Evolutionary conservation across 1,140 invertebrate genomes (phyloP), one percentile per base, ranked within the genome.

Genomic region (Chironomus tepperi): DNA sequence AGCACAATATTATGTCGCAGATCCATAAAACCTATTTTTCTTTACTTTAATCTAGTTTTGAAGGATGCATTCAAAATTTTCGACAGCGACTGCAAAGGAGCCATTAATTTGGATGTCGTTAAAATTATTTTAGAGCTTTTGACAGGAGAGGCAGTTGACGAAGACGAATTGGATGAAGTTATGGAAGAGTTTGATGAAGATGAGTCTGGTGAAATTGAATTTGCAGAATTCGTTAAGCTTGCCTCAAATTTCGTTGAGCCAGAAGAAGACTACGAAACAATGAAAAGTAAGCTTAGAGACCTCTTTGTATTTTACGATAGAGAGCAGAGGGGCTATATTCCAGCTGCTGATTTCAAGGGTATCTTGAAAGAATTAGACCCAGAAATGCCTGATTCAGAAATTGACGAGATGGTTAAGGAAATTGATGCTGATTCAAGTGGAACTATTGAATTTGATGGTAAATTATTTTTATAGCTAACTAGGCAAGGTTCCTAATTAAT

Each of bases 131-230:
- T 70, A 7, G 65, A 70, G 12, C 18, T 70, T 3, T 18, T 70
- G 3, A 70, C 65, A 3, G 65, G 65, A 7, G 65, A 70, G 18
- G 16, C 6, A 8, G 18, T 70, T 10, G 65, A 70, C 10, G 16
- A 70, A 21, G 65, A 70, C 1, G 65, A 18, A 10, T 70, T 70
- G 19, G 65, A 70, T 18, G 65, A 70, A n/a, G 65, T 70, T 70
- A 70, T 70, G 65, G 65, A 70, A 7, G 65, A 70, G 7, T 70
- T 19, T 70, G 65, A 70, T 70, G 65, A 70, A 70, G 65, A 70
- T 18, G 65, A 70, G 18, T 70, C 65, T 18, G 65, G 65, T 10
- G 65, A 70, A 70, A 70, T 70, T 70, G 65, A 70, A 21, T 70
- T 70, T 70, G 65, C 65, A 10, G 65, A 70, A 70, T 70, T 70